Evolutionary conservation across 2,888 invertebrate species (phyloP), one percentile per base, ranked within the genome.

Genomic region (Gymnosoma rotundatum): DNA sequence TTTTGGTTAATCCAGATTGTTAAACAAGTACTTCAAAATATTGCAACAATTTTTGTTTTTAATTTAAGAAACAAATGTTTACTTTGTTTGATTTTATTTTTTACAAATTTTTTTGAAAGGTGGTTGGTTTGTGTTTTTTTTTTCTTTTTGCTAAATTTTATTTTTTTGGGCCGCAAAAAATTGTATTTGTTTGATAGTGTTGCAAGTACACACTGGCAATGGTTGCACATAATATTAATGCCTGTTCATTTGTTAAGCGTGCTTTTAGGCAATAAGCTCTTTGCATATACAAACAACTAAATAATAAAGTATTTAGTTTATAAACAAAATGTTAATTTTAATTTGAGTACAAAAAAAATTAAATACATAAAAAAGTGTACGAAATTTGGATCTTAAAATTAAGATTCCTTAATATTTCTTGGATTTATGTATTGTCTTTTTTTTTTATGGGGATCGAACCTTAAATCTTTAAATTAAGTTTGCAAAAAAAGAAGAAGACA

Each of bases 261-360:
- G 81, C 70, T 76, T 70, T 66, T 42, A 66, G 81, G 58, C 70
- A 82, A 72, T 76, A 76, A 82, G 72, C 75, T 70, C 64, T 61
- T 50, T 48, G 21, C 16, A 61, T 50, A 50, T 52, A 20, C 18
- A 45, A 78, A 10, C 6, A 52, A 4, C 8, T 20, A 9, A 9
- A 50, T 66, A 10, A 18, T 18, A 56, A 70, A 78, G 12, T 38
- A 32, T 32, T 5, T 32, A 42, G 42, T 20, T 21, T 20, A 20
- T 54, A 36, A 10, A 58, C 7, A 56, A 54, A 54, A 42, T 42
- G 20, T 54, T 50, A 25, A 60, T 50, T 32, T 60, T 48, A 6
- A 50, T 45, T 78, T 63, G 20, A 18, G 42, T 54, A 16, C 16
- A 32, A 32, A 6, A 60, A 48, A 32, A 21, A 45, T 20, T 20